Conservation (phyloP, 2,797 vertebrate genomes). For the Hydrolagus colliei region DNA sequence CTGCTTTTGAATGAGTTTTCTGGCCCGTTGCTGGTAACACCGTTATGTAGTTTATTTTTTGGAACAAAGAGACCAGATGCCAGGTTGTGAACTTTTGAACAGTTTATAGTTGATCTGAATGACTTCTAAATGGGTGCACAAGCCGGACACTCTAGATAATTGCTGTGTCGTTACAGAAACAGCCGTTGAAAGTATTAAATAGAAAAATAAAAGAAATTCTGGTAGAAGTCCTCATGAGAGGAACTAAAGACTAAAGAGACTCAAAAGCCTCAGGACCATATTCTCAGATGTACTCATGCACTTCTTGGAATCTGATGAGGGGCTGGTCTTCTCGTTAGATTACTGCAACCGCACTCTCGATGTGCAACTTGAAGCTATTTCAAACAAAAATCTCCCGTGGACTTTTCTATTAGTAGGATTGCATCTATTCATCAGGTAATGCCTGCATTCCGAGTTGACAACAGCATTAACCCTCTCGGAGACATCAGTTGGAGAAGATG, state of each 20-base stretch:
- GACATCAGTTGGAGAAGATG: neutral
- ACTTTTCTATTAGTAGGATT: neutral
- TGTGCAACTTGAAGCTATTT: slow-evolving; percentile 3
- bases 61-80: neutral
- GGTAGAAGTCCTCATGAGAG: slow-evolving; percentile 19
- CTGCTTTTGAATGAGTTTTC: neutral
- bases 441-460: neutral
- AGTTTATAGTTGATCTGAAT: neutral
- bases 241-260: neutral
- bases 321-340: neutral
- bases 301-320: neutral
- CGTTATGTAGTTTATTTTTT: neutral
- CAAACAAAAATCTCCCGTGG: neutral
- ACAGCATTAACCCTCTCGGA: neutral
- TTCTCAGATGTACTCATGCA: neutral
- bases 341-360: neutral
- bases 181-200: neutral
- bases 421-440: neutral
- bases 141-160: neutral
- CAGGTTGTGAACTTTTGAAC: neutral
- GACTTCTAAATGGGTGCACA: slow-evolving; percentile 15
- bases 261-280: slow-evolving; percentile 13
- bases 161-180: slow-evolving; percentile 12
- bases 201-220: slow-evolving; percentile 24
- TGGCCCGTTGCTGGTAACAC: neutral